Evolutionary conservation across 2,888 invertebrate species (phyloP).

Genomic region (Asteroscopus sphinx): DNA sequence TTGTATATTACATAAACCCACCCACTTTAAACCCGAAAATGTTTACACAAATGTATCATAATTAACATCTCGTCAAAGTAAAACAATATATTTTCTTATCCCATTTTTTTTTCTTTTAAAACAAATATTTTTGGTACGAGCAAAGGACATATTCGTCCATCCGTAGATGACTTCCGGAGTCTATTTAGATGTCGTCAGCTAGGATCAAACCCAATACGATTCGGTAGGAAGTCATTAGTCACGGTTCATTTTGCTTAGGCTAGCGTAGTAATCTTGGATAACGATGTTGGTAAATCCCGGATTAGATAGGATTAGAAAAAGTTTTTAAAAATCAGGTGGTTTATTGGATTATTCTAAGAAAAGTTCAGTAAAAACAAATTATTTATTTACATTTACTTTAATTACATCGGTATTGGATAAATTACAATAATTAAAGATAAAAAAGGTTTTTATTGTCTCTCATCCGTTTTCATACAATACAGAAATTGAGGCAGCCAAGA

Average conservation of each 20-base stretch:
- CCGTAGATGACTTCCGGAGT: slow-evolving; percentile 46
- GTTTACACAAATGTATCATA: neutral
- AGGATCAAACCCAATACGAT: slow-evolving; percentile 65
- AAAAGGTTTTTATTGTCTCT: too few species aligned
- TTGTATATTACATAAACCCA: too few species aligned
- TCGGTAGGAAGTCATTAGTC: slow-evolving; percentile 74
- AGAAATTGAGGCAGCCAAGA: too few species aligned
- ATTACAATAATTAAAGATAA: too few species aligned
- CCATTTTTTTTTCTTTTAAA: slow-evolving; percentile 16
- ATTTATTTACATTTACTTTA: too few species aligned
- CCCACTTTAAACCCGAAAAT: neutral
- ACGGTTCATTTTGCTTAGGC: slow-evolving; percentile 60
- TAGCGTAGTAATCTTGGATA: slow-evolving; percentile 34
- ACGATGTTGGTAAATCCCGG: slow-evolving; percentile 27
- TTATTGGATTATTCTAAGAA: too few species aligned
- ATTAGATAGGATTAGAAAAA: slow-evolving; percentile 15
- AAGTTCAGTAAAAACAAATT: too few species aligned
- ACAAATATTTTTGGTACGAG: slow-evolving; percentile 39
- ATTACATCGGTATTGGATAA: too few species aligned
- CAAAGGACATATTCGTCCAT: slow-evolving; percentile 25
- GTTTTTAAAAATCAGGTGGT: neutral
- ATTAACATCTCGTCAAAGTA: neutral
- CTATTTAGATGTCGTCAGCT: slow-evolving; percentile 67
- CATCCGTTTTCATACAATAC: too few species aligned
- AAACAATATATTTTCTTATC: neutral